These are phyloP conservation scores for Germaria angustata DNA, from an alignment of 2,888 invertebrate genomes.

Conservation along the genomic window DNA sequence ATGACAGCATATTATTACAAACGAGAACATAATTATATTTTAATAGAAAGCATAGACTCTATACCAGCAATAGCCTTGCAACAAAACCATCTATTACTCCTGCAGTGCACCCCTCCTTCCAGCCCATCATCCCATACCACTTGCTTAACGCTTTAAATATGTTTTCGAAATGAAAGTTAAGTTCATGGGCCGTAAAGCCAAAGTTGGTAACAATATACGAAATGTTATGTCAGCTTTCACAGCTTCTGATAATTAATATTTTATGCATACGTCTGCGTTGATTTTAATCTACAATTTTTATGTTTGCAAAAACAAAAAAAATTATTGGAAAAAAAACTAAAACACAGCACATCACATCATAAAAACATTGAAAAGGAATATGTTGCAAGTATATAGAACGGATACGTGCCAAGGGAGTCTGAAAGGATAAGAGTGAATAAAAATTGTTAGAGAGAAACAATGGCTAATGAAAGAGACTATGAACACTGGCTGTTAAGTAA, in stretches of 20 bases:
- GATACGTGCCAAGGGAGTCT: conserved; percentile 5
- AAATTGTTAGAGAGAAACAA: conserved; percentile 54
- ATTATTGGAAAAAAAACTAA: background rate
- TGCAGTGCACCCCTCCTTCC: too few species aligned
- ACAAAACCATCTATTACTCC: background rate
- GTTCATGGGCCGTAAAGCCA: conserved; percentile 21
- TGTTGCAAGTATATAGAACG: conserved; percentile 8
- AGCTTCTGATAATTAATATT: conserved; percentile 71
- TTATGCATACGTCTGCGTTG: conserved; percentile 71
- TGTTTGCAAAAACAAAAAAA: conserved; percentile 39
- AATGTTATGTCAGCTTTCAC: conserved; percentile 66
- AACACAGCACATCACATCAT: conserved; percentile 18
- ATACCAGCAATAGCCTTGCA: background rate
- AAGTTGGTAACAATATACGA: conserved; percentile 59
- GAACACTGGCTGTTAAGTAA: conserved; percentile 6
- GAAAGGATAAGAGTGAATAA: conserved; percentile 5
- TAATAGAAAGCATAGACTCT: background rate
- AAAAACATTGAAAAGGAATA: conserved; percentile 35
- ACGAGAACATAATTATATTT: conserved; percentile 20
- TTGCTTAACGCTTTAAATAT: background rate
- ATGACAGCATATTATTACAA: background rate
- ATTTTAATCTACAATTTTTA: conserved; percentile 67
- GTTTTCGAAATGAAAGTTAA: conserved; percentile 33
- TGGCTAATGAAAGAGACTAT: background rate
- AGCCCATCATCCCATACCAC: too few species aligned